Conservation (phyloP, 2,888 invertebrate species). For the Phorcus lineatus region DNA sequence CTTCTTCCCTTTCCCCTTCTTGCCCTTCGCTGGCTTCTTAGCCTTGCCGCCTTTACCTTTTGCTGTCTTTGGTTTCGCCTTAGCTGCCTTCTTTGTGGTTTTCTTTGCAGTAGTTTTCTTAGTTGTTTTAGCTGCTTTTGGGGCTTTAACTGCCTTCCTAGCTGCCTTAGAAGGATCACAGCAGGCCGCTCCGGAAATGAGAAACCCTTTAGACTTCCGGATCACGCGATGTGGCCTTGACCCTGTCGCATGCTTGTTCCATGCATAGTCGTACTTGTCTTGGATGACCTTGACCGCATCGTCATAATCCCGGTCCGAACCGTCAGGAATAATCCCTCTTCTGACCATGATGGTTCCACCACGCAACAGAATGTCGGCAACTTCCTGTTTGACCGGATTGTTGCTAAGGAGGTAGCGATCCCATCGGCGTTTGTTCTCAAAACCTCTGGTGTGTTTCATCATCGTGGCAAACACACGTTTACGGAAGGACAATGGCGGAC, state of each 20-base stretch:
- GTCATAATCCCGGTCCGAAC: background rate
- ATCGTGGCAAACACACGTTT: background rate
- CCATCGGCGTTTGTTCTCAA: background rate
- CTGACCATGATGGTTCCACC: conserved; percentile 8
- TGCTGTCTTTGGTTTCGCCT: background rate
- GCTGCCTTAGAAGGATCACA: background rate
- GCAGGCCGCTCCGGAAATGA: background rate
- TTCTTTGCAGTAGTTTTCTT: background rate
- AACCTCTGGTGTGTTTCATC: background rate
- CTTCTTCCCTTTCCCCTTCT: background rate
- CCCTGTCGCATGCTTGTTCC: background rate
- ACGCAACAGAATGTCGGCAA: background rate
- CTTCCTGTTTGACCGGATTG: background rate
- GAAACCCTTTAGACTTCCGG: background rate
- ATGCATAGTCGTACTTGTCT: conserved; percentile 4
- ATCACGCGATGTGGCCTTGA: background rate
- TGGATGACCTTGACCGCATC: background rate
- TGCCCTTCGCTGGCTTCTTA: background rate
- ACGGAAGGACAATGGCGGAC: background rate
- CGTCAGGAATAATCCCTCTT: background rate
- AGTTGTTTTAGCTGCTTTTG: background rate
- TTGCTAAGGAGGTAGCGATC: background rate
- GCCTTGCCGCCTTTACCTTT: background rate
- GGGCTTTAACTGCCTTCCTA: background rate
- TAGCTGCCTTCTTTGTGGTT: background rate